Percentiles rank a stretch among this genome's conserved stretches.
Evolutionary conservation across 2,888 invertebrate species (phyloP).

Genomic region (Diogma glabrata): DNA sequence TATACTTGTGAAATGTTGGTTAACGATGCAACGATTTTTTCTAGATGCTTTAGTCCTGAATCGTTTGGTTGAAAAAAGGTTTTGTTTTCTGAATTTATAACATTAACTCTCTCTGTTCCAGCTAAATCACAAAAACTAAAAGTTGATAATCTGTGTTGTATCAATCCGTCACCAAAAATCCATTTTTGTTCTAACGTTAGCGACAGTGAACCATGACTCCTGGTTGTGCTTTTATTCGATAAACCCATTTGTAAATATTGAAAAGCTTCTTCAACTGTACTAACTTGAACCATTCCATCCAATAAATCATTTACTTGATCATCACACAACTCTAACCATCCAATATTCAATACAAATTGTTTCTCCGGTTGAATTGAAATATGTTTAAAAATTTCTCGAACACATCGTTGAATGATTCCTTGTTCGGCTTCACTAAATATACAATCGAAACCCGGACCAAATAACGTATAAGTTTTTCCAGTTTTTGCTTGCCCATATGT

Average conservation of each 20-base stretch:
- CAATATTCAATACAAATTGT: constrained; percentile 53
- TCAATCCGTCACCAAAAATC: constrained; percentile 51
- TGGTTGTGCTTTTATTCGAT: constrained; percentile 43
- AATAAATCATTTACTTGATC: constrained; percentile 51
- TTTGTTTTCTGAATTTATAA: constrained; percentile 27
- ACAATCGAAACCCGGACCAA: constrained; percentile 54
- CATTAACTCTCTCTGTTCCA: constrained; percentile 41
- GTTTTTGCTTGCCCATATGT: constrained; percentile 53
- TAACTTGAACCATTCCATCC: constrained; percentile 45
- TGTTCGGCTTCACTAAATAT: constrained; percentile 55
- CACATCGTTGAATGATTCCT: constrained; percentile 53
- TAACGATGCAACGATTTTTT: constrained; percentile 50
- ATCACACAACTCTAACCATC: constrained; percentile 61
- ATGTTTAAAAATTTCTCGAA: constrained; percentile 58
- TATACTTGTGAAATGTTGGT: constrained; percentile 35
- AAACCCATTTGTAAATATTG: constrained; percentile 58
- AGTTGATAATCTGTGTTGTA: constrained; percentile 60
- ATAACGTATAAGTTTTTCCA: constrained; percentile 62
- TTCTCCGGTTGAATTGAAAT: constrained; percentile 51
- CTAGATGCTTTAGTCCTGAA: constrained; percentile 51
- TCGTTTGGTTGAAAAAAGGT: constrained; percentile 39
- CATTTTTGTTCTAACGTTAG: constrained; percentile 64
- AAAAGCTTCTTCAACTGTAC: constrained; percentile 53
- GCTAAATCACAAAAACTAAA: constrained; percentile 62
- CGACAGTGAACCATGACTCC: constrained; percentile 56